Percentiles rank a stretch among this genome's conserved stretches.
These are phyloP conservation scores for Rhagologus leucostigma DNA, from an alignment of 2,113 vertebrate genomes.

Conservation along the genomic window DNA sequence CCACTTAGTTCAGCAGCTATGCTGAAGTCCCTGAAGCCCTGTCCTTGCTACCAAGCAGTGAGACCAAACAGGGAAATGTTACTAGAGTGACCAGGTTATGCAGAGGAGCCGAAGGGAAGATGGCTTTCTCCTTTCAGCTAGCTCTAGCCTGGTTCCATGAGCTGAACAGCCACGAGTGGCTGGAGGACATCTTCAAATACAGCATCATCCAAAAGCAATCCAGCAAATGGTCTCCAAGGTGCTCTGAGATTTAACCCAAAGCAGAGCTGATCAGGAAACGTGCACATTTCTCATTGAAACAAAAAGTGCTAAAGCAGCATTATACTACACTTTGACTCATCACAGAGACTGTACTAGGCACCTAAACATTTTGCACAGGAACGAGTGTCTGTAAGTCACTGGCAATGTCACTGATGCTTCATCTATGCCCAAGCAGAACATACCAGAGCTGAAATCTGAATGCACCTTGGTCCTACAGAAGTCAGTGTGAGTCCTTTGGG, in stretches of 20 bases:
- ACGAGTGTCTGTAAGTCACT: not conserved
- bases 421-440: not conserved
- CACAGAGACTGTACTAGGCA: not conserved
- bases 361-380: not conserved
- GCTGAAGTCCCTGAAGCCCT: not conserved
- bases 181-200: not conserved
- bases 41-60: not conserved
- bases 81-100: not conserved
- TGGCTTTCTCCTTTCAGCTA: not conserved
- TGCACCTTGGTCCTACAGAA: not conserved
- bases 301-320: not conserved
- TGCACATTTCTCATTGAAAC: not conserved
- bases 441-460: not conserved
- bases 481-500: not conserved
- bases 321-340: not conserved
- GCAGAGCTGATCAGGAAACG: not conserved
- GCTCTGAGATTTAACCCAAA: not conserved
- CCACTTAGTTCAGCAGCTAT: not conserved
- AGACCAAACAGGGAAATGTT: not conserved
- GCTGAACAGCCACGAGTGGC: not conserved
- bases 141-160: not conserved
- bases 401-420: not conserved
- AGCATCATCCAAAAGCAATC: not conserved
- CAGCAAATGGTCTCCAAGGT: not conserved
- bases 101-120: not conserved